Base-by-base conservation (phyloP, 2,113 vertebrate genomes). In the Artemisiospiza belli region DNA sequence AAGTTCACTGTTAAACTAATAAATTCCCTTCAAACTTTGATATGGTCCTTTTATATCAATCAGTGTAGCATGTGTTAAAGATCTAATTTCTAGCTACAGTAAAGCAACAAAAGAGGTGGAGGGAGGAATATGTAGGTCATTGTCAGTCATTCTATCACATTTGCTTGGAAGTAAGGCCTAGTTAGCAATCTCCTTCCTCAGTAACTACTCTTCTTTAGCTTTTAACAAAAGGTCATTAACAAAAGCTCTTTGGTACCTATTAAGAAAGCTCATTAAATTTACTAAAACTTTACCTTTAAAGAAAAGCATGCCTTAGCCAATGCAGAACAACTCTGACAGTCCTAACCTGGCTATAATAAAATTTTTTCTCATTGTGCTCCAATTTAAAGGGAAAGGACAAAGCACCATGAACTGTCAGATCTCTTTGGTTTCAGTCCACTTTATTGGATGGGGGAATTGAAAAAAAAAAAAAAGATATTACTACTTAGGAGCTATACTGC, bases 21-120 rank as follows among this genome's bases (percentile, higher is more conserved):
- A 87, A 94, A 96, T 96, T 78, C 84, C 25, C 64, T 85, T 88
- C 72, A 82, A 80, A 39, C 55, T 84, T 92, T 78, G 83, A 4
- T 83, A 82, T 93, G 66, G 30, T 61, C 52, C 30, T 91, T 83
- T 89, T 83, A 83, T 78, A 93, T 77, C 94, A 96, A 96, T 91
- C 77, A 85, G 63, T 46, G 44, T 30, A 80, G 47, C 69, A 19
- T 10, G 22, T 52, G 30, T 46, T 79, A 86, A 88, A 86, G 79
- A 89, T 62, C 85, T 95, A 41, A 87, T 58, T 75, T 58, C 79
- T 87, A 93, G 84, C 89, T 52, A 80, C 41, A 61, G 37, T 77
- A 90, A 75, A 83, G 33, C 54, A 95, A 83, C 62, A 67, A 62
- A 92, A 94, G 76, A 41, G 59, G 12, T 59, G 39, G 44, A 78